Base-by-base conservation (phyloP, 2,888 invertebrate genomes). In the Mesorhabditis spiculigera region DNA sequence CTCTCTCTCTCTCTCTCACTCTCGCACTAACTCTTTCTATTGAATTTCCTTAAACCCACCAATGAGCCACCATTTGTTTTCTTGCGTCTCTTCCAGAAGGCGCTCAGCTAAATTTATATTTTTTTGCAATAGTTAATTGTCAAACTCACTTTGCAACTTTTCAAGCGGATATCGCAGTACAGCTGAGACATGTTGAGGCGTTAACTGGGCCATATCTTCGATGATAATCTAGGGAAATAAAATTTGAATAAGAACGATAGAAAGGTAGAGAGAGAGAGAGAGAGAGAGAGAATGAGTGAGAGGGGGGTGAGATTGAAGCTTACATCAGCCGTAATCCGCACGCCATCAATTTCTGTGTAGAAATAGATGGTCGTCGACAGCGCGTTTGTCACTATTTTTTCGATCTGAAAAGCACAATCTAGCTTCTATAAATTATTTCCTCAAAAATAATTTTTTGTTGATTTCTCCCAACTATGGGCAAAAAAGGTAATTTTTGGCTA, bases 161-260 rank as follows among this genome's bases (percentile, higher is more conserved):
- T 50, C 58, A 50, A 50, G 58, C n/a, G 58, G 58, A n/a, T 50
- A 50, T 13, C n/a, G 58, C 3, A 50, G n/a, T 10, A 50, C 58
- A n/a, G 58, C 58, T 50, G 58, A 50, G 58, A 50, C 58, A 50
- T 50, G 58, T 50, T 50, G 58, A 13, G 58, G 58, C 2, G 58
- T 50, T 50, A 50, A 50, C n/a, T 50, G 58, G n/a, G 58, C 58
- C 58, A 50, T 50, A n/a, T 50, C 58, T 13, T 50, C n/a, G 58
- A 50, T 50, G 10, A 50, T n/a, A 3, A 50, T 50, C 58, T 50
- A n/a, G n/a, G 3, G 28, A 28, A 28, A 28, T 28, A 28, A 28
- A 28, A 28, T 28, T 28, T 28, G 28, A 28, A 28, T 28, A 28
- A 28, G 28, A 28, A 28, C 28, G 28, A 28, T 28, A 28, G 28